Evolutionary conservation across 2,113 vertebrate genomes (phyloP).

Genomic region (Pangasianodon hypophthalmus): DNA sequence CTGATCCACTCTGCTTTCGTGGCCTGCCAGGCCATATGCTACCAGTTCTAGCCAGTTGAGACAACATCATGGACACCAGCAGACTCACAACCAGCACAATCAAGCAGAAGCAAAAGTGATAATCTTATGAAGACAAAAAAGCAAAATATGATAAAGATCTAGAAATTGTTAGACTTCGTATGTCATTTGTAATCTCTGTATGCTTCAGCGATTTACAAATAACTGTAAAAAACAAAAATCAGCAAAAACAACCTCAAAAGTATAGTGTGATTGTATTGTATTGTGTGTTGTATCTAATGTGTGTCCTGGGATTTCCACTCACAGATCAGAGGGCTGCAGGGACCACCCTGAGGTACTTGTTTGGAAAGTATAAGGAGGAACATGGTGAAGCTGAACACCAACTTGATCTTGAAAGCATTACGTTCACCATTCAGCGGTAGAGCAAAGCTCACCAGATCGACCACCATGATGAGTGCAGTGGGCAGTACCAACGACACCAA

Average conservation of each 20-base stretch:
- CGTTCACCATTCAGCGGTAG: slow-evolving; percentile 69
- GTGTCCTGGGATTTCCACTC: slow-evolving; percentile 42
- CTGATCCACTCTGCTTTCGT: neutral
- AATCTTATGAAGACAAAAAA: slow-evolving; percentile 54
- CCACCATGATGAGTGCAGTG: slow-evolving; percentile 66
- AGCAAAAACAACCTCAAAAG: neutral
- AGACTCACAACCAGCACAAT: slow-evolving; percentile 70
- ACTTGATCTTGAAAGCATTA: slow-evolving; percentile 73
- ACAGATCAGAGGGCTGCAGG: slow-evolving; percentile 72
- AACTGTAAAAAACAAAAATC: neutral
- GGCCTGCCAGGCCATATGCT: slow-evolving; percentile 22
- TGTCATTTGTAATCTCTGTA: too few relatives aligned
- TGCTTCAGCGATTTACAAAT: neutral
- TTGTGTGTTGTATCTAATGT: too few relatives aligned
- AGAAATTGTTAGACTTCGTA: neutral
- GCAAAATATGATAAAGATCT: neutral
- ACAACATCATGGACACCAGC: slow-evolving; percentile 68
- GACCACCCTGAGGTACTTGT: slow-evolving; percentile 59
- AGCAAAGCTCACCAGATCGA: slow-evolving; percentile 67
- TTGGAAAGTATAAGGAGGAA: slow-evolving; percentile 72
- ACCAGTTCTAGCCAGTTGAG: slow-evolving; percentile 58
- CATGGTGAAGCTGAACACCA: slow-evolving; percentile 76
- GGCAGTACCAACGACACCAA: slow-evolving; percentile 69
- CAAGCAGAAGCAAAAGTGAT: slow-evolving; percentile 70
- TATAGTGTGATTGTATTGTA: neutral